Base-by-base conservation (phyloP, 2,113 vertebrate genomes). In the Cricetomys ansorgei region DNA sequence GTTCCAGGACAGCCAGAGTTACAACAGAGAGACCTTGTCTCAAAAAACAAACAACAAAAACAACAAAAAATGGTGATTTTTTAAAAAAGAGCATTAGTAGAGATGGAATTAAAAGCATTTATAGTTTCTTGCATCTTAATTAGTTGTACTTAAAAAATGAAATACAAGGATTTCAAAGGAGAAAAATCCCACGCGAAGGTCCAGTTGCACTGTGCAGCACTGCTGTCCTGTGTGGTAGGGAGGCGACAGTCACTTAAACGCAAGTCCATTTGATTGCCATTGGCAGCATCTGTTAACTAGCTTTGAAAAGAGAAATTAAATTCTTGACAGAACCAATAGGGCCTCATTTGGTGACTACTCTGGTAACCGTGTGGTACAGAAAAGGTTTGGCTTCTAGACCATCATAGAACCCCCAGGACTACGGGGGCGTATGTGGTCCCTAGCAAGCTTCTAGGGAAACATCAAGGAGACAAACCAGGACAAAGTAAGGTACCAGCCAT, bases 301-400 rank as follows among this genome's bases (percentile, higher is more conserved):
- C 31, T 92, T 48, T 43, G 64, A 79, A 85, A 85, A 95, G 84
- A 80, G 88, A 81, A 96, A 62, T 85, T 23, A 80, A 79, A 94
- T 73, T 89, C 84, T 55, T 88, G 40, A 55, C 62, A 77, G 3
- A 84, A 62, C 67, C 34, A 40, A 64, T 7, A 45, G n/a, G 48
- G 53, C 50, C 65, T 29, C 31, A 12, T 15, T 45, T 81, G 43
- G 37, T 19, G 43, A 40, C 15, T 15, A 67, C 69, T 57, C 50
- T 79, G 62, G 19, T 37, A 73, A 34, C 7, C 2, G 2, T 3
- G 3, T 81, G 85, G 15, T 25, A 15, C 2, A 80, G 53, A 73
- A 92, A 79, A 92, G 70, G 17, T 48, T n/a, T 1, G 5, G 3
- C 34, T 37, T 81, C 27, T 7, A 23, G 40, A 34, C 15, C 13